Percentiles rank a stretch among this genome's conserved stretches.
phyloP scores from a whole-genome alignment of 2,888 invertebrate genomes.

The Geophilus truncorum region DNA sequence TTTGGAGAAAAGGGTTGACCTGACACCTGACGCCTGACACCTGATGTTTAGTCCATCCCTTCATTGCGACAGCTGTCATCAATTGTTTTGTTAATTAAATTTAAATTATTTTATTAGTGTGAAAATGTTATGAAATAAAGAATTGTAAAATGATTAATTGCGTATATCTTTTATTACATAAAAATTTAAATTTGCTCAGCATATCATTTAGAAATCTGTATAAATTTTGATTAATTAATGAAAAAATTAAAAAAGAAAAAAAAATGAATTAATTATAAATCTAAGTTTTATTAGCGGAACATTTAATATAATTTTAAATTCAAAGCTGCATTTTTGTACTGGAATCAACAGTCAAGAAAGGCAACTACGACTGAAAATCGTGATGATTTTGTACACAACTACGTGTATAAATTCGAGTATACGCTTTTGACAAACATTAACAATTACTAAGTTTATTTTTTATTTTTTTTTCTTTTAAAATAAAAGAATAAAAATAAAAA shows the following conservation, averaged over 20 bases:
- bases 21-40: no score
- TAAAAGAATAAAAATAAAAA: background rate
- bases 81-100: no score
- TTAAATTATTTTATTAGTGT: no score
- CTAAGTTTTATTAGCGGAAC: constrained; percentile 29
- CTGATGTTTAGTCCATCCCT: no score
- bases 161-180: background rate
- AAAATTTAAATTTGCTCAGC: no score
- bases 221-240: background rate
- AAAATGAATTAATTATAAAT: background rate
- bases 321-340: constrained; percentile 29
- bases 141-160: background rate
- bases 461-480: background rate
- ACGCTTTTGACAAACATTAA: constrained; percentile 21
- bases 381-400: constrained; percentile 22
- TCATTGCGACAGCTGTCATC: no score
- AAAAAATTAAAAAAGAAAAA: background rate
- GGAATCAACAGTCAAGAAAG: constrained; percentile 26
- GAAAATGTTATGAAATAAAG: no score
- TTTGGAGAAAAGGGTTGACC: no score
- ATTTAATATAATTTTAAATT: constrained; percentile 25
- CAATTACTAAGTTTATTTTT: background rate
- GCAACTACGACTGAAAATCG: constrained; percentile 18
- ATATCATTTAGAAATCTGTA: no score
- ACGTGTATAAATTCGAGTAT: constrained; percentile 23